Evolutionary conservation across 2,113 vertebrate genomes (phyloP), one percentile per base, ranked within the genome.

Genomic region (Malurus elegans): DNA sequence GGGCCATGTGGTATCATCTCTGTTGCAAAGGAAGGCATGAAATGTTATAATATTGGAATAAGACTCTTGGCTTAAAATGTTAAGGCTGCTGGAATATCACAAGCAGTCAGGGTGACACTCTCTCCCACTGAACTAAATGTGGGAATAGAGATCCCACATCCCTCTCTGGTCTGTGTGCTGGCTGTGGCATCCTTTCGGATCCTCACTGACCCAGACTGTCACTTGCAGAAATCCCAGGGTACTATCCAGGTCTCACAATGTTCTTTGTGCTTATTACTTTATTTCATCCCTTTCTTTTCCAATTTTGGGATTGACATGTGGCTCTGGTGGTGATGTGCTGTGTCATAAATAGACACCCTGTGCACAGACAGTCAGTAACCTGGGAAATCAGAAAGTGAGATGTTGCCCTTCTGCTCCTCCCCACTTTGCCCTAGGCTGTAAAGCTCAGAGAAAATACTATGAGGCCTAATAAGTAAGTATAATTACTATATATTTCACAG

Each of bases 261-360:
- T 91, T 93, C 67, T 90, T 88, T 48, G 32, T 75, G 65, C 36
- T 81, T 84, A 70, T 95, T 78, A n/a, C 83, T 93, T 93, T 91
- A 32, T 84, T 92, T 95, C n/a, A 2, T 45, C 29, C 76, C 88
- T 86, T 94, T 90, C 88, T 79, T 81, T 91, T 95, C 65, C 80
- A 81, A 19, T 95, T 93, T 51, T 54, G 69, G 61, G 32, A 32
- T 88, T 95, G 89, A 87, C 65, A 20, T 18, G 19, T 79, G 85
- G 45, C 45, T 76, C 53, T 76, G 40, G 58, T 48, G 32, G 54
- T 61, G 94, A 94, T 86, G 82, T 73, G 50, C 54, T 3, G 4
- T 92, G 91, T 91, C 89, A 53, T 75, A 87, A 69, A 95, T 75
- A 87, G 94, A 60, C 72, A 92, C 15, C 19, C 28, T 67, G 42